A percentile compares a stretch with the other conserved stretches of the same genome.
phyloP scores from a whole-genome alignment of 1,140 invertebrate species.

The Anastrepha ludens region DNA sequence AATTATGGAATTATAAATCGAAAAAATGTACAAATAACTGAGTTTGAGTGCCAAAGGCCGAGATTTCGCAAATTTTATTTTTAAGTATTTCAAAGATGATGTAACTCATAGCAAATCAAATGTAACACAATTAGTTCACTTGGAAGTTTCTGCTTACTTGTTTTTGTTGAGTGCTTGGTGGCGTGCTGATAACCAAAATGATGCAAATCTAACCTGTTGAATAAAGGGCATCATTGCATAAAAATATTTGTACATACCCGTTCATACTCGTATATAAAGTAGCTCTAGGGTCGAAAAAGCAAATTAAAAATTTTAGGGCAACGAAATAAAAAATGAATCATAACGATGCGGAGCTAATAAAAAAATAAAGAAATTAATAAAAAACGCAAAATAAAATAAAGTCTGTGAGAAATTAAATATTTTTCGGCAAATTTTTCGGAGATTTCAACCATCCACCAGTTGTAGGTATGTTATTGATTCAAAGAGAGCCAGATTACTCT shows the following conservation, averaged over 20 bases:
- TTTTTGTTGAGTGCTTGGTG: not conserved
- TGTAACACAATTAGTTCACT: not conserved
- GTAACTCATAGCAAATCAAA: not conserved
- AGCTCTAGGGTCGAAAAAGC: too few relatives aligned
- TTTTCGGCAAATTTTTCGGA: too few relatives aligned
- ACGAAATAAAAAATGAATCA: not conserved
- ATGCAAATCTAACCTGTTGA: slow-evolving; percentile 38
- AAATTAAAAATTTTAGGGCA: not conserved
- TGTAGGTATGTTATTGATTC: too few relatives aligned
- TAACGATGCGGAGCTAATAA: too few relatives aligned
- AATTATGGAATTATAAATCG: not conserved
- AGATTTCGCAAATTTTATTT: slow-evolving; percentile 36
- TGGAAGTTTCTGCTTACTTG: not conserved
- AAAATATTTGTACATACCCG: not conserved
- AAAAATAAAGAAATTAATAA: too few relatives aligned
- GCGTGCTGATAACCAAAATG: slow-evolving; percentile 13
- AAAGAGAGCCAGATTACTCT: too few relatives aligned
- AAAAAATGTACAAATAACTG: slow-evolving; percentile 21
- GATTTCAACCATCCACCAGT: too few relatives aligned
- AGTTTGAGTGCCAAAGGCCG: slow-evolving; percentile 34
- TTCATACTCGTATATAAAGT: not conserved
- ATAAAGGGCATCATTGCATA: not conserved
- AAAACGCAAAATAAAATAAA: too few relatives aligned
- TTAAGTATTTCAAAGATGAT: slow-evolving; percentile 13
- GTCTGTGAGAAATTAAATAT: too few relatives aligned